Conservation (phyloP, 2,113 vertebrate species). For the Brachirus orientalis region DNA sequence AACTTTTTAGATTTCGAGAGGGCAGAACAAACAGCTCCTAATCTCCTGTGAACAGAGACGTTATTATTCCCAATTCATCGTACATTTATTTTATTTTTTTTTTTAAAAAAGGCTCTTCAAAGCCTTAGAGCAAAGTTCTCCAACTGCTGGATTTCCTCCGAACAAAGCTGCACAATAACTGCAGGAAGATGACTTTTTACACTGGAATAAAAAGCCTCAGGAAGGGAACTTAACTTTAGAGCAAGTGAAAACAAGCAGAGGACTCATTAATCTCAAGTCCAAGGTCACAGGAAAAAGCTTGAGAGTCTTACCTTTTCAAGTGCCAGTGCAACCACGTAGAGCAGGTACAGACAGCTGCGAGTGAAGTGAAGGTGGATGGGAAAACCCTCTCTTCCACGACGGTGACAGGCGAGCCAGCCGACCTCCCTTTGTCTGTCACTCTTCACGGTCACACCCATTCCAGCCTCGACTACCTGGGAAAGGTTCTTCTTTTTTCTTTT, state of each 20-base stretch:
- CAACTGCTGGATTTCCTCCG: not conserved
- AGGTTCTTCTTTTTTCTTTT: conserved; percentile 12
- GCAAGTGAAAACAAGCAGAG: not conserved
- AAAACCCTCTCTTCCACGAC: conserved; percentile 36
- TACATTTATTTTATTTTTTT: not conserved
- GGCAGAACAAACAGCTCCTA: not conserved
- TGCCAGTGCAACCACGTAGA: not conserved
- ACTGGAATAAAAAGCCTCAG: not conserved
- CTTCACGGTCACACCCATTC: conserved; percentile 85
- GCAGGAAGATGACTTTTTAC: not conserved
- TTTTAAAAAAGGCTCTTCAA: too few species aligned
- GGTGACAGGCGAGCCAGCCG: conserved; percentile 23
- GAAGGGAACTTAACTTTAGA: not conserved
- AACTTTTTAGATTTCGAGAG: conserved; percentile 8
- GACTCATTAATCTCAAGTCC: not conserved
- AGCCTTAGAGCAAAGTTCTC: conserved; percentile 17
- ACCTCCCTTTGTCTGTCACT: conserved; percentile 78
- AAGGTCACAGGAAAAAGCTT: conserved; percentile 44
- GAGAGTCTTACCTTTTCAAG: conserved; percentile 44
- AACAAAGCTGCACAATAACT: not conserved
- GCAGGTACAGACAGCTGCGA: conserved; percentile 33
- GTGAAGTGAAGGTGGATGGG: conserved; percentile 39
- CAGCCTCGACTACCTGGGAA: conserved; percentile 66
- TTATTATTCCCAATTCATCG: conserved; percentile 9
- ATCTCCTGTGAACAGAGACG: conserved; percentile 27